These are phyloP conservation scores for Sisor rabdophorus DNA, from an alignment of 2,113 vertebrate species.

Conservation along the genomic window DNA sequence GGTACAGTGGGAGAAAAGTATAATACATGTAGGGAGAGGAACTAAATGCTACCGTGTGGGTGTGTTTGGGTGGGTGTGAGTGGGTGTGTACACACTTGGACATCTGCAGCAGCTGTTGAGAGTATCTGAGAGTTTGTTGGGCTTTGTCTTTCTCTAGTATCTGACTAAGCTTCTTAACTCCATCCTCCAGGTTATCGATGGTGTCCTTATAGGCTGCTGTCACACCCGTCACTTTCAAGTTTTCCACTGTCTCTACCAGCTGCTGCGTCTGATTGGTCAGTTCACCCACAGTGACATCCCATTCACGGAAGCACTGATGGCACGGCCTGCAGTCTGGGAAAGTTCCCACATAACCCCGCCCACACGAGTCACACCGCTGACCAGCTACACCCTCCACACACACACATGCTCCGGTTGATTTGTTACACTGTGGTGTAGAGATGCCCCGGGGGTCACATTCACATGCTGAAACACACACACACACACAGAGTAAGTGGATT, in stretches of 20 bases:
- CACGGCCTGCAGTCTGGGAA: constrained; percentile 85
- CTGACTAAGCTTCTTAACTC: constrained; percentile 71
- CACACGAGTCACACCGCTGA: constrained; percentile 79
- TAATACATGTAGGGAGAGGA: no score
- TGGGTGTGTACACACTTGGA: constrained; percentile 74
- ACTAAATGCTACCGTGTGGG: not conserved
- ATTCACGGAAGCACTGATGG: constrained; percentile 84
- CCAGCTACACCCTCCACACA: constrained; percentile 82
- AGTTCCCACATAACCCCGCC: constrained; percentile 79
- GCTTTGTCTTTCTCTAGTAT: constrained; percentile 82
- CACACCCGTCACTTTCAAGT: constrained; percentile 77
- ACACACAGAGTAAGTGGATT: no score
- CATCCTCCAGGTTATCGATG: constrained; percentile 74
- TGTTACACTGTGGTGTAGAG: constrained; percentile 82
- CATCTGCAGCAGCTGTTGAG: constrained; percentile 78
- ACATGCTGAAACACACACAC: constrained; percentile 71
- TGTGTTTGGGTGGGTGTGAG: constrained; percentile 25
- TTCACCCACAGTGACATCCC: constrained; percentile 80
- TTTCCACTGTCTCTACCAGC: constrained; percentile 76
- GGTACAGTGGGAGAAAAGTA: no score
- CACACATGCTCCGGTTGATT: constrained; percentile 77
- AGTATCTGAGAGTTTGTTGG: constrained; percentile 74
- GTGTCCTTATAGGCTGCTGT: constrained; percentile 81
- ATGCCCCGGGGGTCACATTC: constrained; percentile 85
- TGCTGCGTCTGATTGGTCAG: constrained; percentile 80